A percentile compares a stretch with the other conserved stretches of the same genome.
Conservation (phyloP, 1,140 invertebrate species). For the Panulirus ornatus region DNA sequence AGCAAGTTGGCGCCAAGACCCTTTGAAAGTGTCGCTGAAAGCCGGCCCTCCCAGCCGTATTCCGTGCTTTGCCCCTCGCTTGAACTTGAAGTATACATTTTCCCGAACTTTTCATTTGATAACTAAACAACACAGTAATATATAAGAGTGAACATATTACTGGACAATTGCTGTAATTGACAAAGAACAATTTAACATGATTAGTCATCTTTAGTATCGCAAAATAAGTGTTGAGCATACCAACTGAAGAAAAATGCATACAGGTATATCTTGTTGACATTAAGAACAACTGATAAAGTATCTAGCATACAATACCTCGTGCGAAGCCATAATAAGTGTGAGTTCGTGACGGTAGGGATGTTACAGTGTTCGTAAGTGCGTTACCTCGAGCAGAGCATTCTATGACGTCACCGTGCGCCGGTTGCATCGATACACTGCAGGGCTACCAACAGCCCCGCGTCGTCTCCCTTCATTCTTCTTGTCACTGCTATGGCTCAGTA, state of each 20-base stretch:
- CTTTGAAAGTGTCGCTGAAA: constrained; percentile 51
- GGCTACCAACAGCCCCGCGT: constrained; percentile 4
- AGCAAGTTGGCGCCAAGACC: neutral
- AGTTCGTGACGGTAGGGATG: constrained; percentile 37
- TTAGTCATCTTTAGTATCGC: too few relatives aligned
- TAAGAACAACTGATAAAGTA: neutral
- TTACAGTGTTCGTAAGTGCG: constrained; percentile 27
- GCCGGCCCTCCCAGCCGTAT: constrained; percentile 22
- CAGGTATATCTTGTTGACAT: too few relatives aligned
- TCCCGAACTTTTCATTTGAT: neutral
- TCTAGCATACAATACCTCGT: constrained; percentile 21
- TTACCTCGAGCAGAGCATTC: constrained; percentile 14
- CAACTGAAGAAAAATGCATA: too few relatives aligned
- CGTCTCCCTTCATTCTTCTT: constrained; percentile 11
- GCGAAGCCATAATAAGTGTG: constrained; percentile 57
- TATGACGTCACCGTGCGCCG: constrained; percentile 50
- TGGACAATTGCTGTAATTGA: too few relatives aligned
- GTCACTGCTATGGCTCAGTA: too few relatives aligned
- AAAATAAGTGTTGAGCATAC: too few relatives aligned
- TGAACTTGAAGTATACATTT: neutral
- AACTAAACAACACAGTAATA: neutral
- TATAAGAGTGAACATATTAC: too few relatives aligned
- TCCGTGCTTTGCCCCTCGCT: neutral
- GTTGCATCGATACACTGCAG: constrained; percentile 60
- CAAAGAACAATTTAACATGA: too few relatives aligned